Conservation (phyloP, 2,888 invertebrate genomes). For the Priocnemis perturbator region DNA sequence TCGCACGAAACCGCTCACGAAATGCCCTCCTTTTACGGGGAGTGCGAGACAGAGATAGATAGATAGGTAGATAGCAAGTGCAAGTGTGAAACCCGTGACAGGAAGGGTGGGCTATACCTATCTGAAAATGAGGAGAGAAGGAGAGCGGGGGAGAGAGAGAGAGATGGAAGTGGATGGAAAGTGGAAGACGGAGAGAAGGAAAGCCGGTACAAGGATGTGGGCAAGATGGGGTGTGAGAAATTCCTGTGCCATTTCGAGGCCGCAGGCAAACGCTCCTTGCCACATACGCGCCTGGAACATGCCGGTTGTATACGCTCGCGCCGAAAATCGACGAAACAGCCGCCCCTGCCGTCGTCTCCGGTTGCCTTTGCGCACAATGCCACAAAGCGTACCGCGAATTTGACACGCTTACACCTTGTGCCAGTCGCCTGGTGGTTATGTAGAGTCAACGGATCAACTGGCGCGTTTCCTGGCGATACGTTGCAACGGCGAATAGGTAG, state of each 20-base stretch:
- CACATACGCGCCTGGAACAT: constrained; percentile 8
- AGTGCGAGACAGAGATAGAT: no score
- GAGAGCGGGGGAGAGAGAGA: no score
- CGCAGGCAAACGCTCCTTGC: constrained; percentile 4
- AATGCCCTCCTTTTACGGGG: background rate
- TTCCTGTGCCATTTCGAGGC: no score
- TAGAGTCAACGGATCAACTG: background rate
- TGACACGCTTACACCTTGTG: constrained; percentile 32
- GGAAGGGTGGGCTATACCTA: no score
- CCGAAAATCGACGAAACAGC: constrained; percentile 3
- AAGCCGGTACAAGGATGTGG: background rate
- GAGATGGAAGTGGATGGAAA: no score
- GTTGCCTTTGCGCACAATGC: constrained; percentile 32
- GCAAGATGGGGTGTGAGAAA: no score
- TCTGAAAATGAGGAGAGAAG: no score
- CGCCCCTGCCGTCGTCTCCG: constrained; percentile 23
- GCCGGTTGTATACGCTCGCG: no score
- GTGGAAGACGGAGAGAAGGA: background rate
- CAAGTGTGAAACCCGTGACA: no score
- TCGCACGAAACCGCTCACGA: constrained; percentile 20
- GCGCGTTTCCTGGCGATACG: no score
- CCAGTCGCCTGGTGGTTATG: background rate
- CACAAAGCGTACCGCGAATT: constrained; percentile 37
- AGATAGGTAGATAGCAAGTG: no score
- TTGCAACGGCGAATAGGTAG: no score